phyloP scores from a whole-genome alignment of 2,797 vertebrate genomes.

The Podarcis lilfordi region DNA sequence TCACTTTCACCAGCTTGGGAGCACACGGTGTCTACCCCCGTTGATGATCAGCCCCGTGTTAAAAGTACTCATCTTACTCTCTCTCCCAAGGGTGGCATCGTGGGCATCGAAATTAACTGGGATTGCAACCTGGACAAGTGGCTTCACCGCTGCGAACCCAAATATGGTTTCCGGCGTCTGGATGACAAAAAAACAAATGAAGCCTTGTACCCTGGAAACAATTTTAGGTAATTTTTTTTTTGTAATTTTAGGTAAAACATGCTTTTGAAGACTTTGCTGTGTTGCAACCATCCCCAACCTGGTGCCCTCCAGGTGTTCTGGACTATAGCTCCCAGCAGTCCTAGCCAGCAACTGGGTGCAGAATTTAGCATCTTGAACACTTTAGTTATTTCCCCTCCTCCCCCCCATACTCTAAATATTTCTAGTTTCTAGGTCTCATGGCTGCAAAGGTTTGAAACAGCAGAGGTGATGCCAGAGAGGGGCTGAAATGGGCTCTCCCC shows the following conservation, averaged over 20 bases:
- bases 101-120: constrained; percentile 90
- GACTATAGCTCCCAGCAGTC: no score
- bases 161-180: constrained; percentile 84
- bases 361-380: background rate
- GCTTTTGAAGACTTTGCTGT: background rate
- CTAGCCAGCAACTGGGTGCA: no score
- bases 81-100: constrained; percentile 85
- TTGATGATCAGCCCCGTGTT: background rate
- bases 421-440: no score
- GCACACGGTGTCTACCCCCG: background rate
- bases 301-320: no score
- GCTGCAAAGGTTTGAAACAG: no score
- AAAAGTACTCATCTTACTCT: background rate
- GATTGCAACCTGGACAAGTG: constrained; percentile 86
- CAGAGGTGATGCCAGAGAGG: no score
- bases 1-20: background rate
- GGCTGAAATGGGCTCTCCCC: no score
- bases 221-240: constrained; percentile 81
- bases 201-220: constrained; percentile 84
- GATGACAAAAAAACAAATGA: constrained; percentile 84
- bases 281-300: background rate
- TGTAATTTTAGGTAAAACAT: constrained; percentile 83
- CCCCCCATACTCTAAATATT: background rate
- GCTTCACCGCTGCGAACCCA: constrained; percentile 77
- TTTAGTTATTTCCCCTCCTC: background rate